Base-by-base conservation (phyloP, 2,888 invertebrate genomes). In the Rhamnusium bicolor region DNA sequence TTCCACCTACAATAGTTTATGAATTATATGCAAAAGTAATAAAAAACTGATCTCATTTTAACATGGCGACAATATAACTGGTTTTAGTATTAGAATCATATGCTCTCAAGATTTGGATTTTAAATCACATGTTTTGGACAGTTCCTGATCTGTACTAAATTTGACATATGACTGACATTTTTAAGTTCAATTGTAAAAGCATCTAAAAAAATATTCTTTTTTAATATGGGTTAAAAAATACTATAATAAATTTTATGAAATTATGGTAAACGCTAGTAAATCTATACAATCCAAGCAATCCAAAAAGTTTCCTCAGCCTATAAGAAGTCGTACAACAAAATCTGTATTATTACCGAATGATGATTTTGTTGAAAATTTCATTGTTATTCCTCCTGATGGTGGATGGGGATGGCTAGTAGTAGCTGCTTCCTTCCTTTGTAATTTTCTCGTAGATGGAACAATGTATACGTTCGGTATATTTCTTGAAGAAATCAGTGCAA, bases 351-450 rank as follows among this genome's bases (percentile, higher is more conserved):
- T 16, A 66, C 46, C 10, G 6, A 29, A 54, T 7, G 46, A 63
- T 8, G 80, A 82, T 60, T 10, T 74, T 24, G 71, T 74, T n/a
- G 83, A 82, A 49, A 80, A 81, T n/a, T 63, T 80, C 12, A 76
- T 87, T 7, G 79, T 84, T n/a, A 76, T 88, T 47, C 89, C 91
- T 6, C 91, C 91, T 0, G 91, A 92, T 82, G 92, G 92, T 27
- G 92, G 92, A 1, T 92, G 91, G 90, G 92, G 92, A 2, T 92
- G 92, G 92, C 85, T 90, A 6, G 89, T 92, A 21, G 91, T 92
- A 1, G 74, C 86, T 0, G 89, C 89, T 0, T 89, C 91, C 1
- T 90, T 92, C 81, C 76, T 91, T 77, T 88, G 88, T 74, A 91
- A 91, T 82, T 87, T 92, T 58, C 86, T 92, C 46, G 90, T 91